Base-by-base conservation (phyloP, 2,797 vertebrate species). In the Ceyx erithaca region DNA sequence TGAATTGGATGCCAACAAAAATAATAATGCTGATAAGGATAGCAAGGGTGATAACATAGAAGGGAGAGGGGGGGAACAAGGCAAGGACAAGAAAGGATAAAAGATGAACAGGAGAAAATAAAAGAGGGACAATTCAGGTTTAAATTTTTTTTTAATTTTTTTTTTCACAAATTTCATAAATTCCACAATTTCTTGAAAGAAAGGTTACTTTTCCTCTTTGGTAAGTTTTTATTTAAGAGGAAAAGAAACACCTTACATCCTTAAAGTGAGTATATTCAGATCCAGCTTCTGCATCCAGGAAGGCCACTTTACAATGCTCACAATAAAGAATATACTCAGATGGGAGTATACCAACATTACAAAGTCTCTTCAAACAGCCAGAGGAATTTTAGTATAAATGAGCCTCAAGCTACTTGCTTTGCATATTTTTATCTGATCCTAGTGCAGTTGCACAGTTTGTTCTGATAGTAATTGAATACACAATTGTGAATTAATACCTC, bases 391-490 rank as follows among this genome's bases (percentile, higher is more conserved):
- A 85, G 87, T 72, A 76, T 51, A 94, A 85, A 94, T 72, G 67
- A 92, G 66, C 93, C 86, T 93, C 79, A 68, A 95, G 91, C 82
- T 89, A 87, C 87, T 67, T 80, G 64, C 46, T 94, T 95, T 95
- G 85, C 91, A 93, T 93, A 85, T 93, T 95, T 92, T 93, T 78
- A 89, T 93, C 80, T 80, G 87, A 89, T 93, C 78, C 58, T 59
- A 59, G 63, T 72, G 79, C 85, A 85, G 68, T 63, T 70, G 82
- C 82, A 93, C 75, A 75, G 82, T 87, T 75, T 91, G 82, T 82
- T 94, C 87, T 69, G 85, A 69, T 66, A 80, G 76, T 33, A 87
- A 84, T 69, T 92, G 91, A 92, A 89, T 85, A 83, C 37, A 61
- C 80, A 76, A 59, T 55, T 80, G 88, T 92, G 92, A 78, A 86